Conservation (phyloP, 2,797 vertebrate species). For the Labeo calbasu region DNA sequence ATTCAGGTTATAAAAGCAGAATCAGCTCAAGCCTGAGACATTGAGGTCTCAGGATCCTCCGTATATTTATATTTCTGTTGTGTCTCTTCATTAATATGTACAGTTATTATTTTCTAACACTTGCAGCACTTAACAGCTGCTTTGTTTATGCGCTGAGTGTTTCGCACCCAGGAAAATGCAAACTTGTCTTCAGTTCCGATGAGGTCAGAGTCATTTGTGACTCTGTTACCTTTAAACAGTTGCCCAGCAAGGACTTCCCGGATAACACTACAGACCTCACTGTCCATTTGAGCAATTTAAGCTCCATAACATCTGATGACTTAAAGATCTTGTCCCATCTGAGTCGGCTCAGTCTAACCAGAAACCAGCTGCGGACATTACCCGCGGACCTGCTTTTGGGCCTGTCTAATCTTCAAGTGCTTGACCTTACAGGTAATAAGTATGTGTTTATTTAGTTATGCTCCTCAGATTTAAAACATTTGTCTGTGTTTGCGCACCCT, state of each 20-base stretch:
- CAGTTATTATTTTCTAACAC: neutral
- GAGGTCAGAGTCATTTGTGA: constrained; percentile 71
- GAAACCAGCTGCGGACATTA: constrained; percentile 70
- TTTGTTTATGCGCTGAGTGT: constrained; percentile 49
- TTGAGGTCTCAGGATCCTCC: neutral
- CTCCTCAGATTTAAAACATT: neutral
- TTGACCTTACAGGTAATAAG: constrained; percentile 68
- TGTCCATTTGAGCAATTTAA: constrained; percentile 75
- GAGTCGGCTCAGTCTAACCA: constrained; percentile 61
- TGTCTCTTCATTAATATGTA: neutral
- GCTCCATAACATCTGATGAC: constrained; percentile 66
- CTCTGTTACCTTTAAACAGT: constrained; percentile 63
- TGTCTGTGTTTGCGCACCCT: neutral
- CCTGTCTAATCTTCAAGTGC: constrained; percentile 66
- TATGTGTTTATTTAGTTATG: neutral
- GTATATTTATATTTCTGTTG: neutral
- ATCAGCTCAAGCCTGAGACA: neutral
- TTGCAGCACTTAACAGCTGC: constrained; percentile 48
- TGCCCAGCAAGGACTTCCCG: constrained; percentile 66
- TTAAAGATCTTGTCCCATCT: constrained; percentile 50
- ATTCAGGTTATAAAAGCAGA: neutral
- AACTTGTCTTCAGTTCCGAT: constrained; percentile 64
- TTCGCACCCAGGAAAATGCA: constrained; percentile 69
- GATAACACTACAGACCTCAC: constrained; percentile 70
- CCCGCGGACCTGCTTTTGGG: constrained; percentile 71